Conservation (phyloP, 2,888 invertebrate species). For the Meteorus cinctellus region DNA sequence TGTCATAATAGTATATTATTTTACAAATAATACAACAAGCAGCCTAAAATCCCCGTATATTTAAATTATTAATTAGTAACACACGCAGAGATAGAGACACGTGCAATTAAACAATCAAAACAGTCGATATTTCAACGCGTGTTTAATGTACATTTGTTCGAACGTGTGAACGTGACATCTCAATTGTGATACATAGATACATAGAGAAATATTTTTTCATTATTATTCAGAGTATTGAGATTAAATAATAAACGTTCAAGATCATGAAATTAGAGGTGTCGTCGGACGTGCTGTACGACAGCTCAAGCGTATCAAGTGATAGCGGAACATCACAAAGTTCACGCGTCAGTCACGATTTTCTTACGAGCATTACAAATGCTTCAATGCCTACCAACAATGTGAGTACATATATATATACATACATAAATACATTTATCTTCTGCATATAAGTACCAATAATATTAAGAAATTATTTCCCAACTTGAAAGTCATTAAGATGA, state of each 20-base stretch:
- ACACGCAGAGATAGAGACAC: too few species aligned
- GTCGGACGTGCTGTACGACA: conserved; percentile 77
- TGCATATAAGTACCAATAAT: too few species aligned
- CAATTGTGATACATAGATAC: neutral
- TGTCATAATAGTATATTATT: neutral
- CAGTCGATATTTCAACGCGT: neutral
- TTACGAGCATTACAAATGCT: conserved; percentile 65
- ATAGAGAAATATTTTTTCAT: neutral
- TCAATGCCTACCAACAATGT: conserved; percentile 63
- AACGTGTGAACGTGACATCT: conserved; percentile 2
- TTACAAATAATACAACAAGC: neutral
- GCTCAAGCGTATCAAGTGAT: conserved; percentile 78
- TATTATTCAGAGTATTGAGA: conserved; percentile 33
- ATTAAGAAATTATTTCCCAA: too few species aligned
- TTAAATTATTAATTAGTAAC: neutral
- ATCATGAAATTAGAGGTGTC: conserved; percentile 78
- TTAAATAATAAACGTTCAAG: conserved; percentile 28
- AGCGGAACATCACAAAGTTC: conserved; percentile 78
- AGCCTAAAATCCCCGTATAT: neutral
- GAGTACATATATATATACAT: conserved; percentile 54
- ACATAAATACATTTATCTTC: too few species aligned
- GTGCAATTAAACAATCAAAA: neutral
- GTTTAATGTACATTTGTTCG: neutral
- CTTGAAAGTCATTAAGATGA: too few species aligned
- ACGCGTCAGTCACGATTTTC: conserved; percentile 74